Conservation (phyloP, 2,113 vertebrate genomes). For the Chunga burmeisteri region DNA sequence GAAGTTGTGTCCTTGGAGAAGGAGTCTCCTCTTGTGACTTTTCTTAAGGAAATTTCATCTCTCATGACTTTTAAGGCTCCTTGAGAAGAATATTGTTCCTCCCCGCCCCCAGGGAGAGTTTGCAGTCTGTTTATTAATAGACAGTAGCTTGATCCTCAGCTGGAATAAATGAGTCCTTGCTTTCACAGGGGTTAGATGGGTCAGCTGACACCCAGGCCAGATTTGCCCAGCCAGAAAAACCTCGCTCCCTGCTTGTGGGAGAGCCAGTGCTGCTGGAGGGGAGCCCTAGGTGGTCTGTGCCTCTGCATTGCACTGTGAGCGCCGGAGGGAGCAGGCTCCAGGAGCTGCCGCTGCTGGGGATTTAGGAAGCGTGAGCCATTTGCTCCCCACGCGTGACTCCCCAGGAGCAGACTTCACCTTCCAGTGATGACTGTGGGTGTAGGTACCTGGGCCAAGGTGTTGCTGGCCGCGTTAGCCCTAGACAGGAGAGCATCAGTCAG, state of each 20-base stretch:
- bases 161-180: neutral
- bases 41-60: neutral
- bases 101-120: accelerated
- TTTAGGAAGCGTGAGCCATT: neutral
- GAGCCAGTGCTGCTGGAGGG: neutral
- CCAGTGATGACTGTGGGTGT: no score
- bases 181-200: neutral
- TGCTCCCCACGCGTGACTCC: neutral
- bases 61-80: neutral
- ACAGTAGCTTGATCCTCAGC: neutral
- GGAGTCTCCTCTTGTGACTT: neutral
- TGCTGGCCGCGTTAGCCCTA: neutral
- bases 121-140: neutral
- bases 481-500: neutral
- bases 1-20: neutral
- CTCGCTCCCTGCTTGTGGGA: neutral
- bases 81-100: neutral
- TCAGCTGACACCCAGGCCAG: neutral
- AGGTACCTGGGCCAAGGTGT: neutral
- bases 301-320: accelerated
- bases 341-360: neutral
- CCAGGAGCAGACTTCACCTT: neutral
- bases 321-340: neutral
- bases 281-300: neutral
- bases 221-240: neutral